Percentiles rank a stretch among this genome's conserved stretches.
Conservation (phyloP, 2,888 invertebrate species). For the Theretra japonica region DNA sequence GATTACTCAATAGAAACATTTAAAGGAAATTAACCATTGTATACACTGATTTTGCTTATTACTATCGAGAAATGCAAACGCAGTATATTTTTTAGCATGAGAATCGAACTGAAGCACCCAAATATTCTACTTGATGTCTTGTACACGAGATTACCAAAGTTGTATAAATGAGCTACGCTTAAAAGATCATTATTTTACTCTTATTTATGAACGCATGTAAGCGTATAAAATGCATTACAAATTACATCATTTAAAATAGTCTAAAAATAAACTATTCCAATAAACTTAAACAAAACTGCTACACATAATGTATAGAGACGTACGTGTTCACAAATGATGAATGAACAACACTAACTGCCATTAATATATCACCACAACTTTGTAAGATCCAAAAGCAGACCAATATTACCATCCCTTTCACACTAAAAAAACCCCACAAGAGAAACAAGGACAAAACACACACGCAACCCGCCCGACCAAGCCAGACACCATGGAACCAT, state of each 20-base stretch:
- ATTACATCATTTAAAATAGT: background rate
- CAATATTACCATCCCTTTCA: background rate
- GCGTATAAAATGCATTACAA: conserved; percentile 1
- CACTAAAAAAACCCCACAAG: background rate
- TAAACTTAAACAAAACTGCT: conserved; percentile 41
- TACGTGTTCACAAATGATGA: conserved; percentile 20
- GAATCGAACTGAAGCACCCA: too few species aligned
- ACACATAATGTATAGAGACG: conserved; percentile 38
- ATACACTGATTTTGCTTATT: too few species aligned
- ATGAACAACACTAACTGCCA: conserved; percentile 26
- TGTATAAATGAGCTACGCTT: background rate
- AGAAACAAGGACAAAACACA: background rate
- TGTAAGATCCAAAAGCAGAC: conserved; percentile 12
- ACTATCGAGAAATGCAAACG: too few species aligned
- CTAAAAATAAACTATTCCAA: background rate
- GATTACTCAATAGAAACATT: background rate
- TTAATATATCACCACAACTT: conserved; percentile 27
- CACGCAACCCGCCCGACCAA: conserved; percentile 9
- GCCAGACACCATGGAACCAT: conserved; percentile 77
- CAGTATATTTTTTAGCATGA: too few species aligned
- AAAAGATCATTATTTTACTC: background rate
- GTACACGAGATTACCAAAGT: too few species aligned
- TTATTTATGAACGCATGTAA: background rate
- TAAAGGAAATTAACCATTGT: too few species aligned
- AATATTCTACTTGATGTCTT: too few species aligned